phyloP scores from a whole-genome alignment of 2,113 vertebrate species.

The Brachyhypopomus gauderio region DNA sequence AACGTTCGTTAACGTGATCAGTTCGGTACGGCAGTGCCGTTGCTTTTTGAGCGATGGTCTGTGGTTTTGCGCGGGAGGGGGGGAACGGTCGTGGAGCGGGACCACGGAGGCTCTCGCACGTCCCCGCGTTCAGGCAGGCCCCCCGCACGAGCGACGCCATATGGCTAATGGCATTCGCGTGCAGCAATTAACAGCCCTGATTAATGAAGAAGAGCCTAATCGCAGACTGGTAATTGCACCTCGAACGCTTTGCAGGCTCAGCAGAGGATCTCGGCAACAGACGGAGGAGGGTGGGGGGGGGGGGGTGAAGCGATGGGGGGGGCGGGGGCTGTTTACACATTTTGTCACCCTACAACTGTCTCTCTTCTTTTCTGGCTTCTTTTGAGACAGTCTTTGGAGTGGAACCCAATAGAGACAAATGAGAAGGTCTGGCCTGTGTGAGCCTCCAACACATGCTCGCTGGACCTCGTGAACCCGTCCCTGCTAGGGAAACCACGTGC shows the following conservation, averaged over 20 bases:
- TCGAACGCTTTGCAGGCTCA: slow-evolving; percentile 44
- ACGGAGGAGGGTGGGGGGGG: slow-evolving; percentile 22
- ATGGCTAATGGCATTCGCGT: slow-evolving; percentile 93
- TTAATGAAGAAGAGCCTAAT: slow-evolving; percentile 96
- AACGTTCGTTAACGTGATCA: neutral
- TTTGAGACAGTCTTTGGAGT: slow-evolving; percentile 20
- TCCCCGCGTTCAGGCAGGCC: slow-evolving; percentile 66
- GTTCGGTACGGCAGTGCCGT: slow-evolving; percentile 22
- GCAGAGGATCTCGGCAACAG: slow-evolving; percentile 35
- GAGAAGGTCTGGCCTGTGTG: slow-evolving; percentile 3
- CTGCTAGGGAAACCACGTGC: neutral
- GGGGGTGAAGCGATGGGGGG: neutral
- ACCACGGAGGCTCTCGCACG: slow-evolving; percentile 64
- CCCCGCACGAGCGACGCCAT: slow-evolving; percentile 91
- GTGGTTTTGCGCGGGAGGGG: slow-evolving; percentile 43
- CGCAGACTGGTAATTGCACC: slow-evolving; percentile 89
- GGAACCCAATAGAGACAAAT: slow-evolving; percentile 35
- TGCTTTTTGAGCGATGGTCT: slow-evolving; percentile 53
- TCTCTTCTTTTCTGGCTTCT: slow-evolving; percentile 18
- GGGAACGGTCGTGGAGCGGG: slow-evolving; percentile 28
- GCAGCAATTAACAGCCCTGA: slow-evolving; percentile 96
- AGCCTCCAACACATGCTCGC: slow-evolving; percentile 12
- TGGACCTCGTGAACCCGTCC: neutral
- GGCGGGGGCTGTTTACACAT: slow-evolving; percentile 38
- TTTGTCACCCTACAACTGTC: slow-evolving; percentile 27